Base-by-base conservation (phyloP, 2,113 vertebrate genomes). In the Spheniscus mendiculus region DNA sequence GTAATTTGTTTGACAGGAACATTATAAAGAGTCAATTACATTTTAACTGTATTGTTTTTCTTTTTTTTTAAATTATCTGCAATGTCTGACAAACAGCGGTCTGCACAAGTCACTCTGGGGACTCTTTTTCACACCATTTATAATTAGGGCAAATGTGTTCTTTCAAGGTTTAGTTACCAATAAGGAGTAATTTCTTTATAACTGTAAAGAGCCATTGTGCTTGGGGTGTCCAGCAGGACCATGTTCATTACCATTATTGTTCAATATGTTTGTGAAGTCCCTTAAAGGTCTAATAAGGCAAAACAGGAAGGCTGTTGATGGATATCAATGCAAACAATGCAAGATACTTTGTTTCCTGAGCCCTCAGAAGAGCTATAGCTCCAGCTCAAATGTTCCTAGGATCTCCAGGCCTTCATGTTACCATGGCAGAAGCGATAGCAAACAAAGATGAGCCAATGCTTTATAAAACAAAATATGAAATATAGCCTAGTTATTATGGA, bases 381-480 rank as follows among this genome's bases (percentile, higher is more conserved):
- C 56, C 92, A 96, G 61, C 14, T 93, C 53, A 79, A 95, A 76
- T 45, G 22, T 20, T 82, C n/a, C 49, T 85, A 95, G 32, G 34
- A 89, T 85, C 83, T 94, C 87, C 53, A 89, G 77, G 34, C 66
- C 67, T 76, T 91, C 65, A 45, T 32, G 95, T 97, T 95, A 89
- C 96, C 84, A 96, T 96, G 87, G 87, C 27, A 96, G 53, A 91
- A 94, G 56, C 0, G 4, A 96, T 27, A 97, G 77, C 93, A 96
- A 97, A 96, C 73, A 96, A 89, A 97, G 62, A 94, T 58, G 53
- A 96, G 73, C 44, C 77, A 93, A 81, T 3, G 2, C 13, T 94
- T 95, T 65, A 84, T 81, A 69, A 94, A 95, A 78, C 26, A 91
- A 83, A 95, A 96, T 72, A 89, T 79, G 65, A 97, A 91, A 89